These are phyloP conservation scores for Aspidiotus rigidus DNA, from an alignment of 2,888 invertebrate genomes.

Conservation along the genomic window DNA sequence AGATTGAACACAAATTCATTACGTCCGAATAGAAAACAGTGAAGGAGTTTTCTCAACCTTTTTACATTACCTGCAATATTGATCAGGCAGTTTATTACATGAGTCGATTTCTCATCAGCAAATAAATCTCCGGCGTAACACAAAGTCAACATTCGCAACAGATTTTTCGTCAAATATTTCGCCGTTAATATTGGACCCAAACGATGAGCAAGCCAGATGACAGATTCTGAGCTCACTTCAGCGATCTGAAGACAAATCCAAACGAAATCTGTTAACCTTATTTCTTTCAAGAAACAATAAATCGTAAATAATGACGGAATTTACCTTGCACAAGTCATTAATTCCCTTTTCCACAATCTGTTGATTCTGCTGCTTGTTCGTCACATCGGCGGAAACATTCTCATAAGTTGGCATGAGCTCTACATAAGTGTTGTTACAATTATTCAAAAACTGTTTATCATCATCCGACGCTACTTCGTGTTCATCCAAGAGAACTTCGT, in stretches of 20 bases:
- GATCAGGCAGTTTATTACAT: conserved; percentile 83
- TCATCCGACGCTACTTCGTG: conserved; percentile 34
- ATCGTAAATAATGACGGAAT: neutral
- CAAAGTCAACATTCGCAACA: conserved; percentile 84
- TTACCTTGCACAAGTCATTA: conserved; percentile 27
- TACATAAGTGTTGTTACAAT: conserved; percentile 10
- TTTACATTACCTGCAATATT: conserved; percentile 63
- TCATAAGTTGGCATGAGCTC: conserved; percentile 25
- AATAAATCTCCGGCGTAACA: conserved; percentile 70
- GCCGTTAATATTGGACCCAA: conserved; percentile 90
- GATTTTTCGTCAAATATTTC: conserved; percentile 77
- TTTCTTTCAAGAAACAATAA: neutral
- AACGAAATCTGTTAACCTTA: neutral
- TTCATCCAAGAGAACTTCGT: conserved; percentile 36
- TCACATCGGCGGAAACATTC: conserved; percentile 1
- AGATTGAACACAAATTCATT: neutral
- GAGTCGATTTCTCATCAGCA: conserved; percentile 64
- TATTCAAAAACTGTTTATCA: conserved; percentile 27
- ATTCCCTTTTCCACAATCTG: conserved; percentile 23
- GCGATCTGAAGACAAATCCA: conserved; percentile 34
- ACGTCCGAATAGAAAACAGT: conserved; percentile 1
- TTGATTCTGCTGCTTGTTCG: conserved; percentile 1
- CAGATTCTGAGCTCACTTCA: conserved; percentile 57
- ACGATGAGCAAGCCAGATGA: conserved; percentile 86
- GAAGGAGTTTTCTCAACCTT: neutral